Conservation (phyloP, 1,140 invertebrate species). For the Cotesia glomerata region DNA sequence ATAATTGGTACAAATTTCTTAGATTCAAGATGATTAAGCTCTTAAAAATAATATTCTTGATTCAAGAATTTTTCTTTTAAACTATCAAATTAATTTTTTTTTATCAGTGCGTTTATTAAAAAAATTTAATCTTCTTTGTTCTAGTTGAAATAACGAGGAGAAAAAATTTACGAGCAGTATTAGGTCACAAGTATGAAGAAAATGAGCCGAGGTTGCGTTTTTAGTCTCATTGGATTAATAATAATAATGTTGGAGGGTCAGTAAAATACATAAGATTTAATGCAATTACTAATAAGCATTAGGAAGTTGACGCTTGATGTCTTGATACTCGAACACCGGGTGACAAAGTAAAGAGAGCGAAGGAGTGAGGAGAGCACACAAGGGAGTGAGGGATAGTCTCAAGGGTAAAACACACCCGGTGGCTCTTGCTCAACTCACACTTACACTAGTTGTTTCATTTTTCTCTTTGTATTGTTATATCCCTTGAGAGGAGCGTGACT, state of each 20-base stretch:
- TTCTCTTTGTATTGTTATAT: conserved; percentile 6
- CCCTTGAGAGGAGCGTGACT: conserved; percentile 59
- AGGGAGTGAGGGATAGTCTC: conserved; percentile 22
- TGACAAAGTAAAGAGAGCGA: background rate
- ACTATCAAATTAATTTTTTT: no score
- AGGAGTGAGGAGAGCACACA: no score
- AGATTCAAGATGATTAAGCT: no score
- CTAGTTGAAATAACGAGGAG: background rate
- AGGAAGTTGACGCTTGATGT: conserved; percentile 3
- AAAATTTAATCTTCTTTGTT: background rate
- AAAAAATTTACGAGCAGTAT: background rate
- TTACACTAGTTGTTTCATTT: conserved; percentile 24
- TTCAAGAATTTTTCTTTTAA: no score
- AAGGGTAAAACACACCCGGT: conserved; percentile 55
- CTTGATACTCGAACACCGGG: background rate
- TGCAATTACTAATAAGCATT: conserved; percentile 51
- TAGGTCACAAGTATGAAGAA: background rate
- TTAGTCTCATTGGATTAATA: background rate
- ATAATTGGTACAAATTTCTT: no score
- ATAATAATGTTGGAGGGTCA: conserved; percentile 15
- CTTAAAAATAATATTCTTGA: no score
- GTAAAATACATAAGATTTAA: conserved; percentile 54
- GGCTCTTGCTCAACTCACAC: conserved; percentile 24
- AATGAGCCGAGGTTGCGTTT: background rate
- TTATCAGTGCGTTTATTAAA: no score